Percentiles rank a stretch among this genome's conserved stretches.
These are phyloP conservation scores for Montipora efflorescens DNA, from an alignment of 64 coral and sea anemone species.

Conservation along the genomic window DNA sequence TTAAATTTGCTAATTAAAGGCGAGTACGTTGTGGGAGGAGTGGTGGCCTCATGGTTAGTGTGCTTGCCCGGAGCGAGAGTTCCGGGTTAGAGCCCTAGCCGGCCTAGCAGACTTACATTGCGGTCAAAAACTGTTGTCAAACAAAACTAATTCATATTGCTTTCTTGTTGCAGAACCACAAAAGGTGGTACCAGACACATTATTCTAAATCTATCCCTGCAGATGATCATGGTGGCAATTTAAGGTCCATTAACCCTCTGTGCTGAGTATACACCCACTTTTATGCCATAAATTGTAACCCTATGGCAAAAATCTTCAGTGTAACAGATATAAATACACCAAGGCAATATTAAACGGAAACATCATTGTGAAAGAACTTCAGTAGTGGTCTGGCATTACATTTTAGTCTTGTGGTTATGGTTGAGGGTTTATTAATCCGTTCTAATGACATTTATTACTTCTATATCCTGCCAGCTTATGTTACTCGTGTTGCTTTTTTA, in stretches of 20 bases:
- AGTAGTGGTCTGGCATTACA: neutral
- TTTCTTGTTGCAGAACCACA: no score
- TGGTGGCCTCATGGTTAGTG: no score
- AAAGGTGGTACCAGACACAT: no score
- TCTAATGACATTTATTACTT: neutral
- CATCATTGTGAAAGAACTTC: neutral
- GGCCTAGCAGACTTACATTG: no score
- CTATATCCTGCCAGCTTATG: neutral
- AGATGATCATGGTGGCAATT: neutral
- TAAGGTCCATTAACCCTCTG: neutral
- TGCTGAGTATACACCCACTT: neutral
- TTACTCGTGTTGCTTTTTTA: no score
- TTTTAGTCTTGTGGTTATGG: neutral
- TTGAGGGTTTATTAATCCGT: neutral
- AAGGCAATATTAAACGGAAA: neutral
- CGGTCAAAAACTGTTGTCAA: no score
- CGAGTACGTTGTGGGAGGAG: no score
- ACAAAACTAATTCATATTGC: no score
- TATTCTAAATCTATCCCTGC: no score
- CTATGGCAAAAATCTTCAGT: slow-evolving; percentile 3
- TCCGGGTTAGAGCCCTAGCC: no score
- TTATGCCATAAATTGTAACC: neutral
- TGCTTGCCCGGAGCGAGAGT: no score
- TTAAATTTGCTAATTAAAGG: no score
- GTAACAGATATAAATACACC: neutral